Conservation (phyloP, 2,888 invertebrate species). For the Luffia ferchaultella region DNA sequence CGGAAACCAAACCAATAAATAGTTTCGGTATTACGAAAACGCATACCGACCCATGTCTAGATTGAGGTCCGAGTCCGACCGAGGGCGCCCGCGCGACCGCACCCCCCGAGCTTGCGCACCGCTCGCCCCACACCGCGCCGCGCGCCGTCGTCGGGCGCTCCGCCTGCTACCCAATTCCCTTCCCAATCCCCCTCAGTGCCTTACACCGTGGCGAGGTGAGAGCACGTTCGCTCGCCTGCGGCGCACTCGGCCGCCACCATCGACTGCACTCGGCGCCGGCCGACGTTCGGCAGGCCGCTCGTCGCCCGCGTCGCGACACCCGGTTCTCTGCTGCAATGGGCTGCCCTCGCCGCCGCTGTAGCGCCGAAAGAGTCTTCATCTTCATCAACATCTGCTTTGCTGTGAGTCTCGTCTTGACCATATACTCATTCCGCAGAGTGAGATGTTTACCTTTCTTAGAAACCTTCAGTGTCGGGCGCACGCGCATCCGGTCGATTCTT, state of each 20-base stretch:
- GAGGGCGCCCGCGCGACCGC: conserved; percentile 9
- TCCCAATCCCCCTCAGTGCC: neutral
- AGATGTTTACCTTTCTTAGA: no score
- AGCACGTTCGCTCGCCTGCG: neutral
- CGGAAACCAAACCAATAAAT: no score
- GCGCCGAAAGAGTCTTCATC: conserved; percentile 50
- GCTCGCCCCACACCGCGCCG: conserved; percentile 15
- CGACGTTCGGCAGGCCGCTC: no score
- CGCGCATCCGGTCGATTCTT: no score
- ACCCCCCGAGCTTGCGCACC: conserved; percentile 1
- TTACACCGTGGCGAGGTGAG: neutral
- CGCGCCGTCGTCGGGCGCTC: conserved; percentile 33
- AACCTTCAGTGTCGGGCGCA: no score
- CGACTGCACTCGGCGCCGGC: no score
- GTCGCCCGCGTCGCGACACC: neutral
- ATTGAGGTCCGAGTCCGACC: conserved; percentile 2
- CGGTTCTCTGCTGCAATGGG: conserved; percentile 24
- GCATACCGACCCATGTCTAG: no score
- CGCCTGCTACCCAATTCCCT: neutral
- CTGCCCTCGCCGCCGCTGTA: conserved; percentile 40
- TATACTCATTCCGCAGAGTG: no score
- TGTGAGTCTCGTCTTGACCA: conserved; percentile 32
- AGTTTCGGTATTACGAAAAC: no score
- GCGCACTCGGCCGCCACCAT: neutral
- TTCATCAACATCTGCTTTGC: conserved; percentile 60